A percentile compares a stretch with the other conserved stretches of the same genome.
Conservation (phyloP, 2,888 invertebrate genomes). For the Lysandra bellargus region DNA sequence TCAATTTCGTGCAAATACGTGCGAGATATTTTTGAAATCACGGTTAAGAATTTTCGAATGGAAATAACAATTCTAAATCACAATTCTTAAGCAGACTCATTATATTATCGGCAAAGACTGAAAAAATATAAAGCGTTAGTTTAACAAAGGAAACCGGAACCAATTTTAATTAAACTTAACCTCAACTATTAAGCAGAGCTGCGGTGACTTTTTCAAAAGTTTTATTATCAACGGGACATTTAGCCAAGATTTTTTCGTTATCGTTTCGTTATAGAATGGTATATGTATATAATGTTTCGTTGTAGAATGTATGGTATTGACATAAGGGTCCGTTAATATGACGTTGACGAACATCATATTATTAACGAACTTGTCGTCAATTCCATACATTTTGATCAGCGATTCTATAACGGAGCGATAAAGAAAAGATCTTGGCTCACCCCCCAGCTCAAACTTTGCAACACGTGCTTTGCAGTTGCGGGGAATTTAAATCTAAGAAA, state of each 20-base stretch:
- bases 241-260: too few species aligned
- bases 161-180: conserved; percentile 26
- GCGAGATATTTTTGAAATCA: too few species aligned
- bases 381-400: too few species aligned
- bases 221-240: not conserved
- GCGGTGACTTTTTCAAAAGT: conserved; percentile 13
- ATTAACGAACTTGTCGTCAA: too few species aligned
- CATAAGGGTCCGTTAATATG: too few species aligned
- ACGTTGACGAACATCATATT: too few species aligned
- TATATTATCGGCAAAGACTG: not conserved
- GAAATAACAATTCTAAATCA: not conserved
- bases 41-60: not conserved
- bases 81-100: not conserved
- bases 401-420: too few species aligned
- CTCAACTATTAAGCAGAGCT: conserved; percentile 18
- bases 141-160: conserved; percentile 3
- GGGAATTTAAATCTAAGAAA: conserved; percentile 8
- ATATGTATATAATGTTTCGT: too few species aligned
- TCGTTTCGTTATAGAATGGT: too few species aligned
- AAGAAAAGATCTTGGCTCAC: too few species aligned
- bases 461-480: conserved; percentile 20
- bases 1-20: too few species aligned
- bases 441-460: not conserved
- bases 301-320: too few species aligned
- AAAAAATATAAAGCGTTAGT: not conserved